These are phyloP conservation scores for Ivindomyrus marchei DNA, from an alignment of 2,113 vertebrate species.

Conservation along the genomic window DNA sequence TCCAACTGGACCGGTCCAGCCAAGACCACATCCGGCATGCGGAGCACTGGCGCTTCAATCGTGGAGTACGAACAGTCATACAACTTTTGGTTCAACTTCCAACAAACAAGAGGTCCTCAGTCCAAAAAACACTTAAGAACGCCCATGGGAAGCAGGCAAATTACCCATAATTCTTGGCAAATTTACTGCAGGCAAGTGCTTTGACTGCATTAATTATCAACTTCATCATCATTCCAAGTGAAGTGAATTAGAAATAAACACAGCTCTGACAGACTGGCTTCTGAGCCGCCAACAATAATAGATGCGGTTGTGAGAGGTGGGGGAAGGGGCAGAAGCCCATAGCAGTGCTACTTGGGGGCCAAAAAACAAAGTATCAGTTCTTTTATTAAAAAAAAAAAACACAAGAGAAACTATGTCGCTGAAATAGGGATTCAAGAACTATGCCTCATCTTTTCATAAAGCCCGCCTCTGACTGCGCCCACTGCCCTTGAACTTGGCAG, in stretches of 20 bases:
- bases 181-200: background rate
- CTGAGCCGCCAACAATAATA: background rate
- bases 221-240: background rate
- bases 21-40: background rate
- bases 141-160: background rate
- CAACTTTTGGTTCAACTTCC: background rate
- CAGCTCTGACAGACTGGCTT: background rate
- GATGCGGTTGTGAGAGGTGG: background rate
- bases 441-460: background rate
- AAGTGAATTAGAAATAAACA: conserved; percentile 5
- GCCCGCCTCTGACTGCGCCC: background rate
- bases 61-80: background rate
- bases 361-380: background rate
- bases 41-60: background rate
- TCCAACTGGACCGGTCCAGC: background rate
- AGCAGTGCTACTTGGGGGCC: background rate
- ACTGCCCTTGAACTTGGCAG: background rate
- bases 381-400: background rate
- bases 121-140: background rate
- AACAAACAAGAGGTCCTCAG: background rate
- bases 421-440: background rate
- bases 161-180: background rate
- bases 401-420: background rate
- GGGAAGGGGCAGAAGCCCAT: background rate
- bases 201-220: background rate